phyloP scores from a whole-genome alignment of 2,797 vertebrate species.

The Ciconia nigra region DNA sequence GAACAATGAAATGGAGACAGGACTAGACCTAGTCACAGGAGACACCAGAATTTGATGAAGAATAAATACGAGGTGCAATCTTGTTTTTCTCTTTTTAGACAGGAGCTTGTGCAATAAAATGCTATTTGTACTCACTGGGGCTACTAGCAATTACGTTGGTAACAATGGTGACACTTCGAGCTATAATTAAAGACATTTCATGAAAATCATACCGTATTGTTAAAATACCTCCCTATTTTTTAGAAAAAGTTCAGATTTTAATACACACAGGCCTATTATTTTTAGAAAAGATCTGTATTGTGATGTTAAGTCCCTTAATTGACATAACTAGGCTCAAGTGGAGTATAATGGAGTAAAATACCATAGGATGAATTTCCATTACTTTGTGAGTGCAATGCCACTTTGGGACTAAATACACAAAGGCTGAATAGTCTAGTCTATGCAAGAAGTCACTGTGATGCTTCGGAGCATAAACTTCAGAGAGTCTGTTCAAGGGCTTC shows the following conservation, averaged over 20 bases:
- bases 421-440: not conserved
- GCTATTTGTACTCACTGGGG: not conserved
- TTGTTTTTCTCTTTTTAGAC: not conserved
- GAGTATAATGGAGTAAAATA: not conserved
- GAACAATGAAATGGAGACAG: not conserved
- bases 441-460: not conserved
- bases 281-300: not conserved
- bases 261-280: not conserved
- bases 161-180: not conserved
- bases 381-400: not conserved
- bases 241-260: not conserved
- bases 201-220: not conserved
- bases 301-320: not conserved
- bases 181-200: not conserved
- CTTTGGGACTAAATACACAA: not conserved
- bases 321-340: not conserved
- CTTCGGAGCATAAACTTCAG: not conserved
- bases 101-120: not conserved
- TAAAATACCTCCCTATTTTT: not conserved
- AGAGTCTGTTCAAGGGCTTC: not conserved
- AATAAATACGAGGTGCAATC: not conserved
- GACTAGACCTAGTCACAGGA: not conserved
- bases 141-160: not conserved
- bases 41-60: not conserved
- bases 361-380: not conserved